These are phyloP conservation scores for Sphaerophoria rueppellii DNA, from an alignment of 2,888 invertebrate species.

Conservation along the genomic window DNA sequence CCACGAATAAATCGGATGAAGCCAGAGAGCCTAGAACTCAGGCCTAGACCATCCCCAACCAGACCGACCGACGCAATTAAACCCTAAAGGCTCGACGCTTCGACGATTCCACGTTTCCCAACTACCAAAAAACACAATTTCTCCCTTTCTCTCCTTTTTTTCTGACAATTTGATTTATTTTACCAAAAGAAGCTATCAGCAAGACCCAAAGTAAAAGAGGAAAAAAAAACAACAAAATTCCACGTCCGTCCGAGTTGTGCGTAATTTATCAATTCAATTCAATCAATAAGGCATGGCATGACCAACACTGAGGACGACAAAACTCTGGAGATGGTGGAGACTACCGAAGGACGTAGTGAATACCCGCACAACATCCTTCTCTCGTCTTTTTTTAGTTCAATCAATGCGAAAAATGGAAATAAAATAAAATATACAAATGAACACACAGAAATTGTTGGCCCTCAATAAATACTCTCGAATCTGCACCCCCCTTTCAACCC, in stretches of 20 bases:
- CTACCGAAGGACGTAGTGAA: not conserved
- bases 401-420: constrained; percentile 13
- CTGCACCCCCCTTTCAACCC: not conserved
- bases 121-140: not conserved
- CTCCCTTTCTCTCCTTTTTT: not conserved
- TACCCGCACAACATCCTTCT: not conserved
- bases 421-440: not conserved
- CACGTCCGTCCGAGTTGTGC: constrained; percentile 11
- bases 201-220: not conserved
- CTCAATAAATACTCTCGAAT: not conserved
- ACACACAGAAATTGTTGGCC: not conserved
- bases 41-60: too few relatives aligned
- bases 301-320: not conserved
- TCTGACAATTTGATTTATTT: constrained; percentile 52
- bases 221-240: not conserved
- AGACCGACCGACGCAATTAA: not conserved
- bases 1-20: constrained; percentile 6
- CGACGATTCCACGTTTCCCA: not conserved
- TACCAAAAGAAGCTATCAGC: constrained; percentile 8
- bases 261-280: constrained; percentile 59
- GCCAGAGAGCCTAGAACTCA: not conserved
- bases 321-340: constrained; percentile 3
- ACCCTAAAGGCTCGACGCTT: not conserved
- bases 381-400: constrained; percentile 47
- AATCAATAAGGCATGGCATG: constrained; percentile 53